phyloP scores from a whole-genome alignment of 1,140 invertebrate genomes.

The Colletes gigas region DNA sequence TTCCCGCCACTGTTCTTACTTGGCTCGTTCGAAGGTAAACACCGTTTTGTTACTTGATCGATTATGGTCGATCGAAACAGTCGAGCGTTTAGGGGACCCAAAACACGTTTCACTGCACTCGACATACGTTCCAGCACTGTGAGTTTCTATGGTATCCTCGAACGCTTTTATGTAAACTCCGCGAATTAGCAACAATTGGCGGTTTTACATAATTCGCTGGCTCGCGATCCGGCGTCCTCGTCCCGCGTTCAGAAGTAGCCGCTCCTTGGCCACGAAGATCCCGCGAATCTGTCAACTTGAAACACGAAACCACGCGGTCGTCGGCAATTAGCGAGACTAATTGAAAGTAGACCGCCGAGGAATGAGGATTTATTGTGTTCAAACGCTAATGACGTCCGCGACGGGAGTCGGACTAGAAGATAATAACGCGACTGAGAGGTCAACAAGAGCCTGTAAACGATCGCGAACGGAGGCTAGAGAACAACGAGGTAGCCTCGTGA shows the following conservation, averaged over 20 bases:
- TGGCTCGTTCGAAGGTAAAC: no score
- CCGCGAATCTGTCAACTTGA: conserved; percentile 50
- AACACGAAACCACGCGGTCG: conserved; percentile 53
- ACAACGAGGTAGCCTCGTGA: no score
- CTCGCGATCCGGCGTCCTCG: no score
- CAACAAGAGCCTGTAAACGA: neutral
- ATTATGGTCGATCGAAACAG: no score
- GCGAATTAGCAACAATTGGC: conserved; percentile 55
- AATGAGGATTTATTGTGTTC: conserved; percentile 62
- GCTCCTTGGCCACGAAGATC: neutral
- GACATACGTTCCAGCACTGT: no score
- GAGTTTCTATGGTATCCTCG: no score
- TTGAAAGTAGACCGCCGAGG: conserved; percentile 58
- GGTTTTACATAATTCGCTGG: conserved; percentile 49
- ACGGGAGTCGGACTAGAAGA: no score
- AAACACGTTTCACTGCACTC: no score
- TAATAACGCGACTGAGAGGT: conserved; percentile 3
- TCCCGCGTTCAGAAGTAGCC: conserved; percentile 22
- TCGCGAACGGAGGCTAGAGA: no score
- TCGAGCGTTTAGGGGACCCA: no score
- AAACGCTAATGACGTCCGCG: conserved; percentile 38
- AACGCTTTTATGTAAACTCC: conserved; percentile 51
- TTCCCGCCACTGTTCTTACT: no score
- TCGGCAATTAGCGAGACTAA: conserved; percentile 57
- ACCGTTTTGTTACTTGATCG: no score